phyloP scores from a whole-genome alignment of 2,888 invertebrate genomes.

The Mimachlamys varia region DNA sequence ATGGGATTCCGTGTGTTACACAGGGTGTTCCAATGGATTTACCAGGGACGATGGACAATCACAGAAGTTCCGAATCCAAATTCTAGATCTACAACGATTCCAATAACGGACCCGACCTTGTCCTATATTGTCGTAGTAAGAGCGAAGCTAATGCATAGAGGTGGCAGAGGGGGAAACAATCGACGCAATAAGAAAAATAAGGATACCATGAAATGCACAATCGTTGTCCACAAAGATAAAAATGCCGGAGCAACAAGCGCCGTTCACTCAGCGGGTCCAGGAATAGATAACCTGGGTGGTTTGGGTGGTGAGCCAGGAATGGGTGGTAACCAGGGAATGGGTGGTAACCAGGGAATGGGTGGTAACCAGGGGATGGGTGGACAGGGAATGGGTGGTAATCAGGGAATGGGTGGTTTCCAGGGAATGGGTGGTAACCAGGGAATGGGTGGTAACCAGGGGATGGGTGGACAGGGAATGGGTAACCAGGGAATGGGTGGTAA shows the following conservation, averaged over 20 bases:
- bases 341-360: background rate
- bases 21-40: constrained; percentile 51
- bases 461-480: too few species aligned
- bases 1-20: constrained; percentile 50
- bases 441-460: too few species aligned
- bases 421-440: constrained; percentile 44
- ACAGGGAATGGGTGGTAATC: constrained; percentile 38
- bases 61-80: constrained; percentile 45
- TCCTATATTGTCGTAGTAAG: constrained; percentile 52
- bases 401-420: constrained; percentile 23
- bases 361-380: background rate
- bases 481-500: background rate
- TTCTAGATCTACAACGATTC: constrained; percentile 39
- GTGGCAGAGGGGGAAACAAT: background rate
- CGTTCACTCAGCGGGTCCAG: background rate
- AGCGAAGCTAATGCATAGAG: background rate
- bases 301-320: constrained; percentile 8
- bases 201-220: background rate
- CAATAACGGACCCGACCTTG: constrained; percentile 43
- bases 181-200: background rate
- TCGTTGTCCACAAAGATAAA: background rate
- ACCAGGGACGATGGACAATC: constrained; percentile 52
- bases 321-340: background rate
- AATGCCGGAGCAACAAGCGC: background rate
- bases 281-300: background rate